phyloP scores from a whole-genome alignment of 2,113 vertebrate genomes.

The Megaptera novaeangliae region DNA sequence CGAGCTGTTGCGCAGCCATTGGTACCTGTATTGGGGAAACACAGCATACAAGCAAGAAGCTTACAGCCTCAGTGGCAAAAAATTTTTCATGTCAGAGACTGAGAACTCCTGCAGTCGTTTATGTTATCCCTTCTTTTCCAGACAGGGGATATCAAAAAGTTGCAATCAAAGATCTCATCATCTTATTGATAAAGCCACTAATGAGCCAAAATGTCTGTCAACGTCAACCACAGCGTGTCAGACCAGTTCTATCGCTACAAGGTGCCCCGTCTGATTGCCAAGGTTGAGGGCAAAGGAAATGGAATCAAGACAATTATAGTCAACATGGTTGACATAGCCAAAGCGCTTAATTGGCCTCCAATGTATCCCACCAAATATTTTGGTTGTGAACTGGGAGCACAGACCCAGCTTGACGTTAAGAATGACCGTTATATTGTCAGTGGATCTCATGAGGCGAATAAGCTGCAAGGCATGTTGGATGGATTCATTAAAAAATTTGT shows the following conservation, averaged over 20 bases:
- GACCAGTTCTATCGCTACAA: slow-evolving; percentile 99
- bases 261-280: slow-evolving; percentile 99
- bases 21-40: slow-evolving; percentile 99
- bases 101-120: slow-evolving; percentile 99
- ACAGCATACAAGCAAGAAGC: slow-evolving; percentile 96
- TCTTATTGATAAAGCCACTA: slow-evolving; percentile 95
- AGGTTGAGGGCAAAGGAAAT: slow-evolving; percentile 99
- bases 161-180: slow-evolving; percentile 97
- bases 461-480: slow-evolving; percentile 99
- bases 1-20: slow-evolving; percentile 99
- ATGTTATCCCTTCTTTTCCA: slow-evolving; percentile 99
- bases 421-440: slow-evolving; percentile 99
- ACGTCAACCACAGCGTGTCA: slow-evolving; percentile 99
- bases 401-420: slow-evolving; percentile 99
- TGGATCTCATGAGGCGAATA: slow-evolving; percentile 99
- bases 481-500: slow-evolving; percentile 99
- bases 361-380: slow-evolving; percentile 99
- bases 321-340: slow-evolving; percentile 99
- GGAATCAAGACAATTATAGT: slow-evolving; percentile 99
- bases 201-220: slow-evolving; percentile 99
- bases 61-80: slow-evolving; percentile 97
- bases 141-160: slow-evolving; percentile 99
- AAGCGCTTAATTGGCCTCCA: slow-evolving; percentile 99
- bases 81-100: slow-evolving; percentile 99
- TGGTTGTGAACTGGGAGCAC: slow-evolving; percentile 99